A percentile compares a stretch with the other conserved stretches of the same genome.
Evolutionary conservation across 2,113 vertebrate species (phyloP).

Genomic region (Carassius gibelio): DNA sequence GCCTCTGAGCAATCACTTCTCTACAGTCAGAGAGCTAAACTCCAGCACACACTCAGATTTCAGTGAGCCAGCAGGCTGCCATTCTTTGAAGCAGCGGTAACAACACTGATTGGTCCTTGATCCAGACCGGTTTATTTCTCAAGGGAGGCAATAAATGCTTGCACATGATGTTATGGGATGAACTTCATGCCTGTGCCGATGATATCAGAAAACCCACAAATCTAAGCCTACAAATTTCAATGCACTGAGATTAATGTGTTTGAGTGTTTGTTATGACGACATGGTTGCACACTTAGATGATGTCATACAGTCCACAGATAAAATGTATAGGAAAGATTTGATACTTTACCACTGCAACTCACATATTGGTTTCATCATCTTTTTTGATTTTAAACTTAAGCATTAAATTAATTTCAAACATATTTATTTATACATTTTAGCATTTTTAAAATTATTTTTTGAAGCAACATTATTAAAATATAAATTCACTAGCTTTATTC

Average conservation of each 20-base stretch:
- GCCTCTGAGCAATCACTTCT: slow-evolving; percentile 1
- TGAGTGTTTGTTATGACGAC: neutral
- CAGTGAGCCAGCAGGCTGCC: neutral
- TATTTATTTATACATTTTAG: neutral
- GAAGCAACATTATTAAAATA: neutral
- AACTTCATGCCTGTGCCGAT: neutral
- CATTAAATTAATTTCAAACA: too few relatives aligned
- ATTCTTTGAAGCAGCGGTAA: neutral
- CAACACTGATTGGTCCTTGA: neutral
- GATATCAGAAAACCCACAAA: slow-evolving; percentile 16
- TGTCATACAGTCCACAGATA: neutral
- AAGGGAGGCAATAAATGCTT: slow-evolving; percentile 22
- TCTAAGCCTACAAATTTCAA: neutral
- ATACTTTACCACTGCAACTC: too few relatives aligned
- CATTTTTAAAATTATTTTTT: neutral
- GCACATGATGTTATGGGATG: slow-evolving; percentile 2
- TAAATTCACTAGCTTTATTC: neutral
- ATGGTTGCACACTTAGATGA: neutral
- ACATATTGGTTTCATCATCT: too few relatives aligned
- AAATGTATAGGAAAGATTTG: neutral
- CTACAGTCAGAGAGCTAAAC: neutral
- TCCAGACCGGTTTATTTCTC: slow-evolving; percentile 19
- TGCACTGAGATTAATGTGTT: neutral
- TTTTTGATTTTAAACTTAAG: too few relatives aligned
- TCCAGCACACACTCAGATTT: neutral